Evolutionary conservation across 2,113 vertebrate genomes (phyloP).

Genomic region (Salvelinus sp.): DNA sequence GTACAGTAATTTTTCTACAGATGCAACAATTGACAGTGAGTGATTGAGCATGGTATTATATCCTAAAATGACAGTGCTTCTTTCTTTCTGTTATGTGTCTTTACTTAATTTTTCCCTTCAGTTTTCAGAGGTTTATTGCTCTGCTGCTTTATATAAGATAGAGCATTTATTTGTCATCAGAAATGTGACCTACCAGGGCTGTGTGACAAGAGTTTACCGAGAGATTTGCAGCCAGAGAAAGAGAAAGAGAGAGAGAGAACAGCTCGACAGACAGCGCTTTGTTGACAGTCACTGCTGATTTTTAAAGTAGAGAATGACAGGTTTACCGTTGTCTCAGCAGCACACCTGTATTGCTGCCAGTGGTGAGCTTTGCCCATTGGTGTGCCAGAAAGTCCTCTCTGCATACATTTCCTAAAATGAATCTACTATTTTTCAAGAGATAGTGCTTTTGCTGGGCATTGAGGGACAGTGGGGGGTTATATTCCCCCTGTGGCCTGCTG

Average conservation of each 20-base stretch:
- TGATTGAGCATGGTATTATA: constrained; percentile 22
- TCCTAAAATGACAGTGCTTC: constrained; percentile 24
- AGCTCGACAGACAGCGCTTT: too few species aligned
- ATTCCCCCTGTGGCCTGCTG: constrained; percentile 39
- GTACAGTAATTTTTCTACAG: constrained; percentile 33
- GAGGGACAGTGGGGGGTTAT: constrained; percentile 10
- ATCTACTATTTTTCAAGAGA: neutral
- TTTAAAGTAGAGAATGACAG: constrained; percentile 34
- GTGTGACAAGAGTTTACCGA: too few species aligned
- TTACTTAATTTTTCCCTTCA: too few species aligned
- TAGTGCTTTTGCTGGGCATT: neutral
- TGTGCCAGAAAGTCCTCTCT: constrained; percentile 43
- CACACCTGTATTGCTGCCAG: constrained; percentile 44
- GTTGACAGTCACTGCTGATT: neutral
- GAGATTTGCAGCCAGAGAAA: too few species aligned
- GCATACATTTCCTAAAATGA: constrained; percentile 32
- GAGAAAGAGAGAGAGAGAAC: too few species aligned
- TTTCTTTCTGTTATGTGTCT: constrained; percentile 1
- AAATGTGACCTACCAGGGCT: too few species aligned
- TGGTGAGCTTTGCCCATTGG: constrained; percentile 39
- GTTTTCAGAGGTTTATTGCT: too few species aligned
- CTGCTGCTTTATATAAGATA: too few species aligned
- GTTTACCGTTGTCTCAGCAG: constrained; percentile 38
- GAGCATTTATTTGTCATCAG: too few species aligned
- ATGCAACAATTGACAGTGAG: constrained; percentile 31